Conservation (phyloP, 2,888 invertebrate genomes). For the Apeira syringaria region DNA sequence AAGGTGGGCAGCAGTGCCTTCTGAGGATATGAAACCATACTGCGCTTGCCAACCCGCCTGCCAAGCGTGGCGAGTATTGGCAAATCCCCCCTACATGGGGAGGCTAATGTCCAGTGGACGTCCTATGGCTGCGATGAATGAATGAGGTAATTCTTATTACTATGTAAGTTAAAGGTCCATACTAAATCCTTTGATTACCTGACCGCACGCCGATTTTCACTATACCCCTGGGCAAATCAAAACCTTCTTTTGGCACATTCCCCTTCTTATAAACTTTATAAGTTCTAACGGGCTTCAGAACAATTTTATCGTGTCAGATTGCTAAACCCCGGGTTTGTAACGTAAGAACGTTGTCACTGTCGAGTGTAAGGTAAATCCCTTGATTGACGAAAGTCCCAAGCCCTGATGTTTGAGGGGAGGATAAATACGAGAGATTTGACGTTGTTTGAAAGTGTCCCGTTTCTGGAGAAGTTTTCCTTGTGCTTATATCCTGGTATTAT, state of each 20-base stretch:
- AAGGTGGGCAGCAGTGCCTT: too few species aligned
- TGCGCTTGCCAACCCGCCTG: too few species aligned
- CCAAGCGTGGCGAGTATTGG: too few species aligned
- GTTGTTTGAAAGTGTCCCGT: constrained; percentile 49
- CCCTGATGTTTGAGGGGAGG: constrained; percentile 52
- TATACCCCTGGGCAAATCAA: too few species aligned
- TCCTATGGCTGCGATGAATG: too few species aligned
- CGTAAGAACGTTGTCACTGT: constrained; percentile 72
- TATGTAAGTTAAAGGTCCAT: too few species aligned
- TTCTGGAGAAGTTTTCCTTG: constrained; percentile 54
- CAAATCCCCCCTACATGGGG: too few species aligned
- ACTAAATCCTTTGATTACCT: too few species aligned
- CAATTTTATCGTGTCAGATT: constrained; percentile 65
- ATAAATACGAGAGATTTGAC: constrained; percentile 53
- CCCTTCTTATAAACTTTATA: constrained; percentile 30
- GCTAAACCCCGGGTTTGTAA: constrained; percentile 70
- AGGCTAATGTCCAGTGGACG: too few species aligned
- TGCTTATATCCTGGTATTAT: constrained; percentile 39
- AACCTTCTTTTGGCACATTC: constrained; percentile 15
- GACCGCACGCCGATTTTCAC: too few species aligned
- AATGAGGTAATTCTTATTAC: too few species aligned
- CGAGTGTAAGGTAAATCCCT: constrained; percentile 74
- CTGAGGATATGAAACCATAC: too few species aligned
- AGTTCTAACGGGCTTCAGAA: constrained; percentile 46
- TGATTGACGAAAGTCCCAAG: constrained; percentile 70